Evolutionary conservation across 2,113 vertebrate species (phyloP).

Genomic region (Gallinago paraguaiae): DNA sequence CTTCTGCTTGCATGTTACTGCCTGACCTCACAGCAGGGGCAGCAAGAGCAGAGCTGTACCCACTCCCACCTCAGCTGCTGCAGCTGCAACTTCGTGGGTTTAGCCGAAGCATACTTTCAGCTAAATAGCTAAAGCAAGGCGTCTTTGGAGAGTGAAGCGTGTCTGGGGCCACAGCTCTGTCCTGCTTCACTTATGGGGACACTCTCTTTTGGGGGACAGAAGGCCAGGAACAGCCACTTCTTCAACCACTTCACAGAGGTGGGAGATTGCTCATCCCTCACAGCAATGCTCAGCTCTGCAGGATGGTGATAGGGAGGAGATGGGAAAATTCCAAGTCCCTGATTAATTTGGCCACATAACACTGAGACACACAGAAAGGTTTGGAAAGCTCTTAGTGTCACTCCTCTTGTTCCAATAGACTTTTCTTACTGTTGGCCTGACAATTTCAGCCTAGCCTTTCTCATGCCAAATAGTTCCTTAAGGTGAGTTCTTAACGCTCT

Average conservation of each 20-base stretch:
- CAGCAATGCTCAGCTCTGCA: neutral
- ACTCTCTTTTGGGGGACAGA: neutral
- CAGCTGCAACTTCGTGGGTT: neutral
- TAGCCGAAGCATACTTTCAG: neutral
- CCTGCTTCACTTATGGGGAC: neutral
- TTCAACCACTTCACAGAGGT: neutral
- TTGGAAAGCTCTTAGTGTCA: neutral
- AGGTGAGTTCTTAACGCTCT: neutral
- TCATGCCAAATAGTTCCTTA: neutral
- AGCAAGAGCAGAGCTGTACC: neutral
- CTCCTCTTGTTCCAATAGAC: neutral
- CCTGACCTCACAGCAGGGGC: neutral
- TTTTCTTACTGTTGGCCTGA: neutral
- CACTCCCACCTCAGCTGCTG: neutral
- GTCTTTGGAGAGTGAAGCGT: neutral
- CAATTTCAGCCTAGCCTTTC: neutral
- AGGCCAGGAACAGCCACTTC: neutral
- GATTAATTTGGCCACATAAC: neutral
- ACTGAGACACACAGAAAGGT: neutral
- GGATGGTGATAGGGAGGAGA: neutral
- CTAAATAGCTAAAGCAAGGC: neutral
- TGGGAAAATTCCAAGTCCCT: neutral
- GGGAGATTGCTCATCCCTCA: neutral
- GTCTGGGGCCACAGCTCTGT: neutral
- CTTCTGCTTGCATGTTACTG: neutral